phyloP scores from a whole-genome alignment of 2,797 vertebrate species.

The Helarctos malayanus region DNA sequence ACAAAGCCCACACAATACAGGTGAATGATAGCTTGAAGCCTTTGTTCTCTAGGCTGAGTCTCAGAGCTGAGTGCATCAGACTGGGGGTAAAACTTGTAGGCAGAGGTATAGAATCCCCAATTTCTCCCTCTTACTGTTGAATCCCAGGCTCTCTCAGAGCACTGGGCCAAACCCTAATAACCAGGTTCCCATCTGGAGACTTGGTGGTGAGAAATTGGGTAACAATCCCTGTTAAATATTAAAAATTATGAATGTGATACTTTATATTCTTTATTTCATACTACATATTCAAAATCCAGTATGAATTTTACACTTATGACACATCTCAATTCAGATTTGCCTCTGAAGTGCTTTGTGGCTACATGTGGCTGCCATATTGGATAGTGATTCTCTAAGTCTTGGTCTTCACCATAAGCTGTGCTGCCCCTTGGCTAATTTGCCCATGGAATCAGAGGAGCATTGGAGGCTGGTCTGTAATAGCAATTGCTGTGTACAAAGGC shows the following conservation, averaged over 20 bases:
- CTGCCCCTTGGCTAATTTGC: neutral
- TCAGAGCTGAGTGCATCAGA: neutral
- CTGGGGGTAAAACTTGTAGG: neutral
- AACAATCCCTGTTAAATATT: neutral
- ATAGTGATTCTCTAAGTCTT: neutral
- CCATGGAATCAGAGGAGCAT: no score
- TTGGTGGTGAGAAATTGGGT: neutral
- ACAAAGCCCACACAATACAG: slow-evolving; percentile 40
- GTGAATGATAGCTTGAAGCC: slow-evolving; percentile 31
- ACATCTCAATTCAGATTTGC: neutral
- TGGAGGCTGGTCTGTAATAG: neutral
- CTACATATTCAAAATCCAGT: neutral
- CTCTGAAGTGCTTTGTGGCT: neutral
- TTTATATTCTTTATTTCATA: neutral
- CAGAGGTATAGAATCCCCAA: neutral
- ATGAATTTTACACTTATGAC: neutral
- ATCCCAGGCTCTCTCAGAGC: neutral
- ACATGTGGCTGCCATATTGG: accelerated
- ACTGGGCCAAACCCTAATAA: neutral
- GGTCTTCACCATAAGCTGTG: neutral
- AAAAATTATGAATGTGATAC: neutral
- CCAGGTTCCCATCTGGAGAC: neutral
- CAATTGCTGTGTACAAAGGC: neutral
- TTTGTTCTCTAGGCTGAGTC: slow-evolving; percentile 44
- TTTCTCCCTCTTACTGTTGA: neutral